phyloP scores from a whole-genome alignment of 2,113 vertebrate genomes.

The Poecile atricapillus region DNA sequence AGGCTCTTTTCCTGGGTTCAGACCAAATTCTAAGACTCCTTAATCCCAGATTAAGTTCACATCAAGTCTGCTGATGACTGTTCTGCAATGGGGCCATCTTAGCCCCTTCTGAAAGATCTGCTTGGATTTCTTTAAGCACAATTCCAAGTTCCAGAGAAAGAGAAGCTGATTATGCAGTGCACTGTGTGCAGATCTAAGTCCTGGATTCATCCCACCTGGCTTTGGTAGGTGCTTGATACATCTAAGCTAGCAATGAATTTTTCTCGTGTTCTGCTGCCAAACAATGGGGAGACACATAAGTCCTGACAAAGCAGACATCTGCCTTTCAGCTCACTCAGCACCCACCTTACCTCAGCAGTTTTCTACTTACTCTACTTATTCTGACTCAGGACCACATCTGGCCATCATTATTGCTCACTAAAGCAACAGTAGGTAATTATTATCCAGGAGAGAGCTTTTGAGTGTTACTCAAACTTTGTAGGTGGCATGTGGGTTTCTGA shows the following conservation, averaged over 20 bases:
- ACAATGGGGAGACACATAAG: background rate
- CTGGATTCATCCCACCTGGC: conserved; percentile 15
- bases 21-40: background rate
- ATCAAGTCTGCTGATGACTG: background rate
- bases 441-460: background rate
- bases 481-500: conserved; percentile 31
- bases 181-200: background rate
- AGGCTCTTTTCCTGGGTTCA: background rate
- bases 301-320: conserved; percentile 47
- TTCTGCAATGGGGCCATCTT: background rate
- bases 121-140: background rate
- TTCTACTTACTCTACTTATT: background rate
- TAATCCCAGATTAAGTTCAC: background rate
- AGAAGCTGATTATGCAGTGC: background rate
- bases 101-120: background rate
- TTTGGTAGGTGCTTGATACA: background rate
- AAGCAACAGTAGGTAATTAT: conserved; percentile 33
- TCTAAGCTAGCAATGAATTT: conserved; percentile 27
- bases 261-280: background rate
- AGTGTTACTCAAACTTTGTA: background rate
- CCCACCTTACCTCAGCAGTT: conserved; percentile 43
- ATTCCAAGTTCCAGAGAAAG: background rate
- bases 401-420: conserved; percentile 23
- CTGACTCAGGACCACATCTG: conserved; percentile 43
- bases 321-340: conserved; percentile 44